Evolutionary conservation across 2,888 invertebrate species (phyloP).

Genomic region (Tryphoninae sp.): DNA sequence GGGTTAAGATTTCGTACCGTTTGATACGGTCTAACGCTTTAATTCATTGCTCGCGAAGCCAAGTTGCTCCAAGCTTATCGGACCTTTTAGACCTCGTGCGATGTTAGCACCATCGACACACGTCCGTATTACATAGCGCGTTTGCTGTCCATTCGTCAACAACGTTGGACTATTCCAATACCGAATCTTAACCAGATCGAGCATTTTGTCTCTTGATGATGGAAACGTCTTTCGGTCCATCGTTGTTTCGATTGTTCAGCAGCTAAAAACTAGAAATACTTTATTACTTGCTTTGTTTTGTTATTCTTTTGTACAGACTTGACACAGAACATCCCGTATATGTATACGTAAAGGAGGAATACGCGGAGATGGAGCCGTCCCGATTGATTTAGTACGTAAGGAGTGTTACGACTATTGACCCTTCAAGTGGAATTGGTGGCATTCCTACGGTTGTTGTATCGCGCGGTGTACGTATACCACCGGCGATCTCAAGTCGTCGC

Average conservation of each 20-base stretch:
- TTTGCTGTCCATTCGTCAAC: background rate
- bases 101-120: background rate
- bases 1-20: constrained; percentile 38
- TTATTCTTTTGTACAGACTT: background rate
- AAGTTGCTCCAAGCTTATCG: constrained; percentile 23
- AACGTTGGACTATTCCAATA: background rate
- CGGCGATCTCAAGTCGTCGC: too few relatives aligned
- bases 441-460: constrained; percentile 11
- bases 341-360: background rate
- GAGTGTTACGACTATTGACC: constrained; percentile 36
- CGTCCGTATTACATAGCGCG: background rate
- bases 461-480: background rate
- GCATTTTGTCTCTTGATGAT: background rate
- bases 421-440: constrained; percentile 30
- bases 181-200: background rate
- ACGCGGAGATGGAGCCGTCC: background rate
- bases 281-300: background rate
- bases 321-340: background rate
- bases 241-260: too few relatives aligned
- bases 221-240: too few relatives aligned
- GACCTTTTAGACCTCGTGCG: background rate
- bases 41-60: constrained; percentile 19
- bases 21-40: constrained; percentile 28
- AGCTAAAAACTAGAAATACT: background rate
- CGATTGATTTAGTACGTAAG: constrained; percentile 41